A percentile compares a stretch with the other conserved stretches of the same genome.
phyloP scores from a whole-genome alignment of 2,888 invertebrate species.

The Lottia gigantea region DNA sequence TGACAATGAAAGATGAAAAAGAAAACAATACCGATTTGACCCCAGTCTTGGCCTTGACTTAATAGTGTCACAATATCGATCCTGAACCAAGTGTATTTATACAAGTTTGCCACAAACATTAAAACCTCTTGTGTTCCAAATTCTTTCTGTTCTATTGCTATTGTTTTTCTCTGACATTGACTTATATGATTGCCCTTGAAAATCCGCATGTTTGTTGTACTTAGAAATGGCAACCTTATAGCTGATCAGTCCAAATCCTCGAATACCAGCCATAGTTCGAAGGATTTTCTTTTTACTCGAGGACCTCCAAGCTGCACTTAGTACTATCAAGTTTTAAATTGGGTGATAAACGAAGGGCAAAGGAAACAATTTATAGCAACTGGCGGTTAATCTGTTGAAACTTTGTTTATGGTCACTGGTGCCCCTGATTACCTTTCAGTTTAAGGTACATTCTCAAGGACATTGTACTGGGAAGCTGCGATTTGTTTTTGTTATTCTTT shows the following conservation, averaged over 20 bases:
- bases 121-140: not conserved
- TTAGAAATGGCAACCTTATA: not conserved
- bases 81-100: not conserved
- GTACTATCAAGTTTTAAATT: not conserved
- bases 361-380: no score
- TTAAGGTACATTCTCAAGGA: no score
- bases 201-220: constrained; percentile 4
- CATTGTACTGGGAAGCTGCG: no score
- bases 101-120: not conserved
- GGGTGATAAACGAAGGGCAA: no score
- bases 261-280: not conserved
- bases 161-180: constrained; percentile 7
- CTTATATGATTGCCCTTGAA: constrained; percentile 5
- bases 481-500: no score
- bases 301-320: not conserved
- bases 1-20: not conserved
- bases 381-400: no score
- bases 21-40: constrained; percentile 4
- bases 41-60: constrained; percentile 7
- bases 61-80: constrained; percentile 8
- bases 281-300: constrained; percentile 4
- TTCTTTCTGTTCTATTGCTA: not conserved
- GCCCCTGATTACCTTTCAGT: no score
- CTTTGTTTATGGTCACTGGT: no score
- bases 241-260: not conserved